Evolutionary conservation across 2,797 vertebrate genomes (phyloP).

Genomic region (Mus spretus): DNA sequence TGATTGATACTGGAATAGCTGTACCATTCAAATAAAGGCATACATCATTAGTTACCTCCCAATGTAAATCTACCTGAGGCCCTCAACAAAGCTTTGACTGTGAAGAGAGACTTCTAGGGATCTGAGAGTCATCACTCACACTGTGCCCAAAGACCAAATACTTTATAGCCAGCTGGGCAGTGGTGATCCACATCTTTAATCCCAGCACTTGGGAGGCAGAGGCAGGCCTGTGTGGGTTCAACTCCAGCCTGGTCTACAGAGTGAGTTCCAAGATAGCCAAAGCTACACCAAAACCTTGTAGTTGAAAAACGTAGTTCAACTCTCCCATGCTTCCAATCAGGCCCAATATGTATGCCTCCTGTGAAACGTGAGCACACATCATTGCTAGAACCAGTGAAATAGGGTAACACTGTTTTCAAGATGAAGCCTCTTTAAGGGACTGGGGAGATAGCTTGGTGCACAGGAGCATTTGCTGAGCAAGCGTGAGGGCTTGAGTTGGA

Average conservation of each 20-base stretch:
- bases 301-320: background rate
- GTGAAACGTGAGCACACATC: background rate
- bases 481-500: background rate
- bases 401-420: background rate
- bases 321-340: background rate
- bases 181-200: background rate
- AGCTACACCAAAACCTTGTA: background rate
- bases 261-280: background rate
- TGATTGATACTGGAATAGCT: background rate
- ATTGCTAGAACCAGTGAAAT: background rate
- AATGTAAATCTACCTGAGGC: conserved; percentile 1
- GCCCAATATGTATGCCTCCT: background rate
- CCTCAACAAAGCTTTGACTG: background rate
- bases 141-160: background rate
- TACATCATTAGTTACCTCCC: background rate
- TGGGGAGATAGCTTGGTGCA: background rate
- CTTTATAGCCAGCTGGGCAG: background rate
- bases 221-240: background rate
- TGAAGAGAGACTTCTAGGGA: background rate
- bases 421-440: background rate
- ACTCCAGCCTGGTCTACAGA: background rate
- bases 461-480: background rate
- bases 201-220: background rate
- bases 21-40: background rate
- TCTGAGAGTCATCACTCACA: background rate